Evolutionary conservation across 2,113 vertebrate genomes (phyloP).

Genomic region (Chaetodon auriga): DNA sequence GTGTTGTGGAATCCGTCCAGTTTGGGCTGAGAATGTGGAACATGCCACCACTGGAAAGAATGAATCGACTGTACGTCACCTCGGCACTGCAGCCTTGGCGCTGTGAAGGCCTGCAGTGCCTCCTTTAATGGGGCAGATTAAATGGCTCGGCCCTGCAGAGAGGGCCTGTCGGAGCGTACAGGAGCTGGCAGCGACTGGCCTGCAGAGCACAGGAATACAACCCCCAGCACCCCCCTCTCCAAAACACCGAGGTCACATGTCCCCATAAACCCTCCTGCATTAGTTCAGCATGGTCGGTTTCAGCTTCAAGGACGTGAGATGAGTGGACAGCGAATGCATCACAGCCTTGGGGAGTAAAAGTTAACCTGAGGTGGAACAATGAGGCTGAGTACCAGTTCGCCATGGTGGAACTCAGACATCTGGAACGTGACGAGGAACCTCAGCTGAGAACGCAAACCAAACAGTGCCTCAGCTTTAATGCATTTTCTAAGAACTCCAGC

Average conservation of each 20-base stretch:
- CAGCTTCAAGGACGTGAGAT: not conserved
- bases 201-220: conserved; percentile 13
- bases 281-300: not conserved
- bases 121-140: conserved; percentile 6
- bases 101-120: not conserved
- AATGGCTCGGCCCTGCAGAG: not conserved
- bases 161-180: not conserved
- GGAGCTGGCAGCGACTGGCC: conserved; percentile 5
- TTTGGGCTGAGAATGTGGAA: conserved; percentile 51
- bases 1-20: conserved; percentile 38
- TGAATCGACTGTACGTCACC: conserved; percentile 45
- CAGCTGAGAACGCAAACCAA: no score
- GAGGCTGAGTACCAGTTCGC: no score
- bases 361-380: not conserved
- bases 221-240: not conserved
- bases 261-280: not conserved
- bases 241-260: conserved; percentile 47
- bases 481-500: no score
- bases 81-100: not conserved
- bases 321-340: not conserved
- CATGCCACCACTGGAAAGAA: conserved; percentile 52
- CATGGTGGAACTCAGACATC: no score
- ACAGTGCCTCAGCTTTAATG: no score
- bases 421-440: no score
- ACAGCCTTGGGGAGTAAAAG: not conserved